A percentile compares a stretch with the other conserved stretches of the same genome.
Evolutionary conservation across 2,113 vertebrate genomes (phyloP).

Genomic region (Hypomesus transpacificus): DNA sequence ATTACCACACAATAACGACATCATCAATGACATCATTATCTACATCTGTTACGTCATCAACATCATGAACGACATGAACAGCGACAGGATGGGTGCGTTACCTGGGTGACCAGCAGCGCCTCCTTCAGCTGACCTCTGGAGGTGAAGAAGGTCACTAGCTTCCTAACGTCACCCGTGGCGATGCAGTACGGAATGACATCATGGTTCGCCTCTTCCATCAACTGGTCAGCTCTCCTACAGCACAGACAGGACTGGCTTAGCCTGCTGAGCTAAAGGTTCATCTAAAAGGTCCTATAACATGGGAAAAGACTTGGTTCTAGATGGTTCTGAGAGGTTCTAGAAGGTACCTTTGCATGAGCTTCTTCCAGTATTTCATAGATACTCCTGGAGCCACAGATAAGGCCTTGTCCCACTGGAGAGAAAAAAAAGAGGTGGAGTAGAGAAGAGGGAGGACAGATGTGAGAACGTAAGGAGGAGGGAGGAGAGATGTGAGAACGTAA

Average conservation of each 20-base stretch:
- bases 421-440: background rate
- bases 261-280: too few species aligned
- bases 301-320: too few species aligned
- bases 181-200: conserved; percentile 93
- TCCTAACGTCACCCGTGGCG: conserved; percentile 87
- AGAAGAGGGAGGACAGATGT: too few species aligned
- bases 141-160: conserved; percentile 86
- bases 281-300: too few species aligned
- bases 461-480: too few species aligned
- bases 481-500: too few species aligned
- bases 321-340: background rate
- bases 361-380: conserved; percentile 98
- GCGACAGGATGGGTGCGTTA: conserved; percentile 49
- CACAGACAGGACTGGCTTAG: background rate
- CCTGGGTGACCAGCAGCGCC: conserved; percentile 90
- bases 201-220: conserved; percentile 92
- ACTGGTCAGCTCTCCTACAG: conserved; percentile 89
- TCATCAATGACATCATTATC: background rate
- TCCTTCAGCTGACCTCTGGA: conserved; percentile 90
- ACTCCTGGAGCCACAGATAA: conserved; percentile 93
- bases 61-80: background rate
- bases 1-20: background rate
- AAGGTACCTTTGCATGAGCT: conserved; percentile 91
- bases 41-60: background rate
- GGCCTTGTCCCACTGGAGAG: conserved; percentile 91